Evolutionary conservation across 2,888 invertebrate species (phyloP).

Genomic region (Teleogryllus oceanicus): DNA sequence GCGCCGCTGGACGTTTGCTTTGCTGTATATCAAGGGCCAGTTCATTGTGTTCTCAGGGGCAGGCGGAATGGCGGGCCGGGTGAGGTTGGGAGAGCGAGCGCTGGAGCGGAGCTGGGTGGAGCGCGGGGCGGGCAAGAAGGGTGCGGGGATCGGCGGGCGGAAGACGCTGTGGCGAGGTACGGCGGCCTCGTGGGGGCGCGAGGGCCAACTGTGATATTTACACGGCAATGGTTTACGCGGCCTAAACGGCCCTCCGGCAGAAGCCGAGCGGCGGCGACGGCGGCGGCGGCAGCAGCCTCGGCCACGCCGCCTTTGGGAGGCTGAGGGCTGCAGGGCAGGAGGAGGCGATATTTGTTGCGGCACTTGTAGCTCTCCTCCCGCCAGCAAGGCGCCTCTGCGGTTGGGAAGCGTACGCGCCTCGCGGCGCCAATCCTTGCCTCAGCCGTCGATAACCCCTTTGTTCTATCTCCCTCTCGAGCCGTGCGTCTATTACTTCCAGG

Average conservation of each 20-base stretch:
- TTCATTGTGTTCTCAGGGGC: not conserved
- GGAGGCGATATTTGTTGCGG: too few species aligned
- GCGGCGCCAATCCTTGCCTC: too few species aligned
- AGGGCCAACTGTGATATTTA: not conserved
- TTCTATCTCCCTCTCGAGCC: too few species aligned
- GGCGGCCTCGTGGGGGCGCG: constrained; percentile 4
- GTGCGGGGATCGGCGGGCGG: not conserved
- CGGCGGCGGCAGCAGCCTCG: too few species aligned
- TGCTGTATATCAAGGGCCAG: not conserved
- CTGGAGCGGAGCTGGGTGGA: not conserved
- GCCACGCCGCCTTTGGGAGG: too few species aligned
- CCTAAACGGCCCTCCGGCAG: not conserved
- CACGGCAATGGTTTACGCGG: not conserved
- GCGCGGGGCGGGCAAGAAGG: not conserved
- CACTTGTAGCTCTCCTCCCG: too few species aligned
- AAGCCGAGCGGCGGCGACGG: too few species aligned
- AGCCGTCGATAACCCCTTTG: too few species aligned
- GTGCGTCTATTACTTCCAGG: too few species aligned
- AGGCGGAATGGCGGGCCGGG: not conserved
- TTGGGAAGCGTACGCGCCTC: too few species aligned
- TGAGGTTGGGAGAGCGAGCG: not conserved
- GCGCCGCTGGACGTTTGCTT: constrained; percentile 7
- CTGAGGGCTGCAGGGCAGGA: too few species aligned
- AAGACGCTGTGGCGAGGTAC: not conserved
- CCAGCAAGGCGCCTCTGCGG: too few species aligned